Base-by-base conservation (phyloP, 23 tunicate species). In the Diplosoma virens region DNA sequence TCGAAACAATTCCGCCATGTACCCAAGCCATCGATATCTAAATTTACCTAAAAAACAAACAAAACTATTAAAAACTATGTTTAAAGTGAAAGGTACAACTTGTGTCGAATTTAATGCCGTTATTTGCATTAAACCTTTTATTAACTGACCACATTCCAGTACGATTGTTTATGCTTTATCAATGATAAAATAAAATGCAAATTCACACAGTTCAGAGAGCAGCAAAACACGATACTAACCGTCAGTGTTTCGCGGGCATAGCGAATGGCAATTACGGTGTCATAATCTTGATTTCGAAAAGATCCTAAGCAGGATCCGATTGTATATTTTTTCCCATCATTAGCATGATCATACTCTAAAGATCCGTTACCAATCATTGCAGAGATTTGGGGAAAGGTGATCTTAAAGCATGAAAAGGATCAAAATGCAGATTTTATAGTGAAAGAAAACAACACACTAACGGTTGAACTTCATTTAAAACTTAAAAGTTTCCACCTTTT, bases 351-450 rank as follows among this genome's bases (percentile, higher is more conserved):
- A 59, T 88, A 88, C n/a, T 69, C 64, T n/a, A 69, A 25, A 2
- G 74, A 26, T 6, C 95, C 95, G 54, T 88, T 88, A 6, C 79
- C 87, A 47, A 88, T 35, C 95, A 88, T 88, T 3, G 79, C 88
- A 79, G 84, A 65, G 33, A 88, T 79, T 66, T 84, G 87, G 20
- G 95, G 95, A 65, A 88, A 88, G 3, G 95, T 71, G 14, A 77
- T 61, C 89, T 84, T 48, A 58, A 58, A n/a, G 21, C 26, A n/a
- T 20, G 25, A n/a, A 58, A n/a, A 16, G 11, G 52, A 46, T 11
- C 16, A 11, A 11, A 46, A n/a, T n/a, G n/a, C n/a, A n/a, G n/a
- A n/a, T n/a, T n/a, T n/a, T n/a, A n/a, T n/a, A n/a, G n/a, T n/a
- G n/a, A n/a, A n/a, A n/a, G n/a, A n/a, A n/a, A n/a, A n/a, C n/a